Percentiles rank a stretch among this genome's conserved stretches.
phyloP scores from a whole-genome alignment of 2,797 vertebrate species.

The Tachyglossus aculeatus region DNA sequence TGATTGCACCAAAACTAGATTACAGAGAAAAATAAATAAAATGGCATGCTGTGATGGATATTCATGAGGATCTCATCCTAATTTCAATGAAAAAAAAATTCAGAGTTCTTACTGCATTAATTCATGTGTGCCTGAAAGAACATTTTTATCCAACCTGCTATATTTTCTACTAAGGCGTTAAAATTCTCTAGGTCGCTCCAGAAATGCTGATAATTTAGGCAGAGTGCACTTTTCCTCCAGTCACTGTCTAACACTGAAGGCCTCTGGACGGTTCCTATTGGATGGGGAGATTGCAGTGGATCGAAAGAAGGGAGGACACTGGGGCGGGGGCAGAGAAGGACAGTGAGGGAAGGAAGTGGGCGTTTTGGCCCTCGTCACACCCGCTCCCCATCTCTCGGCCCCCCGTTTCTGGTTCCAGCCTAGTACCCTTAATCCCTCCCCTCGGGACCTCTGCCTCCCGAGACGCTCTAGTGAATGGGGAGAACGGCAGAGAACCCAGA shows the following conservation, averaged over 20 bases:
- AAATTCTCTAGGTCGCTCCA: conserved; percentile 58
- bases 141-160: conserved; percentile 69
- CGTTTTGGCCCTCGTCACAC: no score
- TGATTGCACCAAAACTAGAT: conserved; percentile 44
- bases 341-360: no score
- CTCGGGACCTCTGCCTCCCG: no score
- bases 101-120: conserved; percentile 70
- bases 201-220: conserved; percentile 32
- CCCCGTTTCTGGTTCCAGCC: no score
- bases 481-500: no score
- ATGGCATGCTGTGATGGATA: conserved; percentile 66
- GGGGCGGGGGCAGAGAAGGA: no score
- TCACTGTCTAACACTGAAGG: conserved; percentile 23
- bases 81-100: conserved; percentile 69
- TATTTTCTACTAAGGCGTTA: conserved; percentile 57
- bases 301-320: no score
- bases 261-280: background rate
- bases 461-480: no score
- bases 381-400: no score
- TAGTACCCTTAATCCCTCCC: no score
- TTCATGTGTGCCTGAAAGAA: conserved; percentile 58
- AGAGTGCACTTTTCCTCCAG: conserved; percentile 25
- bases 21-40: conserved; percentile 48
- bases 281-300: background rate
- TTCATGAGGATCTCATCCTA: conserved; percentile 64